These are phyloP conservation scores for Dicyrtomina minuta DNA, from an alignment of 2,888 invertebrate species.

Conservation along the genomic window DNA sequence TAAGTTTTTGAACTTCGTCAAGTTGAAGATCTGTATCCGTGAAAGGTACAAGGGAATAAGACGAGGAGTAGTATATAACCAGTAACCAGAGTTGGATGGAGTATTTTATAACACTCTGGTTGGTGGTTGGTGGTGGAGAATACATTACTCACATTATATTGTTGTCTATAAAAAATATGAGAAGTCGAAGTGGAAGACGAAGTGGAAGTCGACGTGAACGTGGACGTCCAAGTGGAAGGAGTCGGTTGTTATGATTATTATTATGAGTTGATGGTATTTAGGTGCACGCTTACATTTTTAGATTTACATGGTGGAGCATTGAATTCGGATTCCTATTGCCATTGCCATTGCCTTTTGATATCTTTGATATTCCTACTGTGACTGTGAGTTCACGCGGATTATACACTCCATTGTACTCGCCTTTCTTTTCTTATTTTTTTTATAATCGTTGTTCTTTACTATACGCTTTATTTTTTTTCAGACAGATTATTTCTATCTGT, in stretches of 20 bases:
- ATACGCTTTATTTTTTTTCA: too few species aligned
- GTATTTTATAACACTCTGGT: too few species aligned
- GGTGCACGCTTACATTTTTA: constrained; percentile 14
- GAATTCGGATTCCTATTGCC: neutral
- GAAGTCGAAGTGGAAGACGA: neutral
- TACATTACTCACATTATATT: neutral
- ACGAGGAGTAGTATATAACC: neutral
- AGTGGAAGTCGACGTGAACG: neutral
- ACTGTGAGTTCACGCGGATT: neutral
- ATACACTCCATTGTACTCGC: neutral
- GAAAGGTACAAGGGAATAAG: neutral
- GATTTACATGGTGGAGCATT: neutral
- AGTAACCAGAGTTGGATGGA: neutral
- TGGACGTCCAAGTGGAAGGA: neutral
- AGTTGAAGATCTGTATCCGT: constrained; percentile 1
- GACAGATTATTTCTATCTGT: too few species aligned
- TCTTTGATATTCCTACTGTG: too few species aligned
- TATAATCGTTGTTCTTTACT: neutral
- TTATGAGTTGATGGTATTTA: constrained; percentile 24
- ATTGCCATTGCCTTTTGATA: neutral
- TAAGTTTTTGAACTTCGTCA: constrained; percentile 12
- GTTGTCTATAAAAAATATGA: neutral
- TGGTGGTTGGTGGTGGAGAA: too few species aligned
- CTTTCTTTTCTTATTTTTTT: neutral
- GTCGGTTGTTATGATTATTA: too few species aligned